Base-by-base conservation (phyloP, 53 echinoderm and acorn worm species). In the Antedon mediterranea region DNA sequence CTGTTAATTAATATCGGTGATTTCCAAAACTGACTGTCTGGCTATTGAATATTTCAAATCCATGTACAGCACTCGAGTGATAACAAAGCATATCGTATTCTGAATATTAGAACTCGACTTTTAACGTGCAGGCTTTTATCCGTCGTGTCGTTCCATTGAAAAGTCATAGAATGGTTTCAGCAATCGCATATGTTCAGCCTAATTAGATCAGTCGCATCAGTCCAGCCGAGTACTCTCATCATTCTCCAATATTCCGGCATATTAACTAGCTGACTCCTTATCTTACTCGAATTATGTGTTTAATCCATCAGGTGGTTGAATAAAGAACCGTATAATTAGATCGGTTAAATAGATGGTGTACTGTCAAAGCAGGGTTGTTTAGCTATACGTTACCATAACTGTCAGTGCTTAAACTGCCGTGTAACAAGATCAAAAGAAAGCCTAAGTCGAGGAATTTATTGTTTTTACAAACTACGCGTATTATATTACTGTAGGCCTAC, bases 131-230 rank as follows among this genome's bases (percentile, higher is more conserved):
- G 57, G 57, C 57, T 57, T 57, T 57, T 57, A 57, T 57, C 26
- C 57, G 57, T 57, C 57, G 57, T 57, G 7, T 8, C 57, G 57
- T 57, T 57, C 57, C 57, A 57, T 57, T 57, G 57, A 57, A 57
- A 57, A 57, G 57, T 57, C 57, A 57, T 57, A 57, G 15, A 26
- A 26, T 26, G 57, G 57, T 57, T 57, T 57, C 57, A 57, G 57
- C 57, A 57, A 57, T 57, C 57, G 57, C 57, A 57, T 57, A 57
- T 57, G 57, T 57, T 57, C 57, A 57, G 11, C 57, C 57, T 57
- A 57, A 57, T 57, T 57, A 57, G 57, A 57, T 57, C 57, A 57
- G 57, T 57, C 57, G 57, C 57, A 57, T 57, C 57, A 57, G 57
- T 57, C 57, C 57, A 15, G 23, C 57, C 57, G 15, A 57, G 20